phyloP scores from a whole-genome alignment of 2,113 vertebrate species.

The Tragelaphus buxtoni region DNA sequence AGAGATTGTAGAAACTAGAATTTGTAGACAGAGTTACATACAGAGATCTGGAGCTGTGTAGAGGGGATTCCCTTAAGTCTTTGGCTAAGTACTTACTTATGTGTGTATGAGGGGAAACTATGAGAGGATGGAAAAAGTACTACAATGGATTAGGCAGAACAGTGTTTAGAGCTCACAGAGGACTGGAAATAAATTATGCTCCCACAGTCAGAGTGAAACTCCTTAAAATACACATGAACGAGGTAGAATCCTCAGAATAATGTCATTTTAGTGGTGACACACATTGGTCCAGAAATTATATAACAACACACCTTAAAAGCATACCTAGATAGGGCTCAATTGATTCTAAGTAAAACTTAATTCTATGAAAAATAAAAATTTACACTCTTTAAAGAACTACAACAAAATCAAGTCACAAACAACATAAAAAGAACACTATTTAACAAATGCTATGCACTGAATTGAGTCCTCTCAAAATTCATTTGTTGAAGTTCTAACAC shows the following conservation, averaged over 20 bases:
- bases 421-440: not conserved
- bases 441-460: not conserved
- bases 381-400: not conserved
- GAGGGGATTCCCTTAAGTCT: not conserved
- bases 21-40: not conserved
- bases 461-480: not conserved
- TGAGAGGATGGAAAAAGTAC: not conserved
- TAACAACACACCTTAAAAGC: not conserved
- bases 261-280: not conserved
- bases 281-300: not conserved
- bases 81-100: not conserved
- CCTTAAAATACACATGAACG: not conserved
- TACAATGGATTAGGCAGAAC: not conserved
- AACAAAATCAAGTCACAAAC: not conserved
- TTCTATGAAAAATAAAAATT: not conserved
- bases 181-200: not conserved
- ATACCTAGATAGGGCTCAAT: not conserved
- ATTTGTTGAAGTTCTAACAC: not conserved
- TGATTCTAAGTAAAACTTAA: not conserved
- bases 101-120: not conserved
- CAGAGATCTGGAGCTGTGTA: not conserved
- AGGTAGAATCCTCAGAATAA: not conserved
- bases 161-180: not conserved
- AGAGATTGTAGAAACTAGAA: not conserved
- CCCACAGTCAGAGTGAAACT: not conserved